Conservation (phyloP, 2,113 vertebrate species). For the Ctenomys sociabilis region DNA sequence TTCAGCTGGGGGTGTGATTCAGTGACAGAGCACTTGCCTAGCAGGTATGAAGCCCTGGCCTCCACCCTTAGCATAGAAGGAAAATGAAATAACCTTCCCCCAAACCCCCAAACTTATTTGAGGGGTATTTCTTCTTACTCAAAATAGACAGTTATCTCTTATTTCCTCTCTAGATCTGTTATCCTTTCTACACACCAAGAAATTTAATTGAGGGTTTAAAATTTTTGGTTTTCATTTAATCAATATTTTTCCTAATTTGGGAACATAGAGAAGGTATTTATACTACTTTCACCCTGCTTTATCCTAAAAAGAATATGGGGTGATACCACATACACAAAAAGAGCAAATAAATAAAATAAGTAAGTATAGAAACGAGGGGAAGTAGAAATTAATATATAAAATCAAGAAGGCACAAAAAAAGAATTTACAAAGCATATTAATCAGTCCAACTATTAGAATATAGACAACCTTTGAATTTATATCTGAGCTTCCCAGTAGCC, state of each 20-base stretch:
- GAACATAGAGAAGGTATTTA: background rate
- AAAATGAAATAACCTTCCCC: background rate
- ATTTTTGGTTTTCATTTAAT: background rate
- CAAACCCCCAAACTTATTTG: background rate
- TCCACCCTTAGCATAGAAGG: too few relatives aligned
- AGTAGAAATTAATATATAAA: background rate
- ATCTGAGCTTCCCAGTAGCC: conserved; percentile 31
- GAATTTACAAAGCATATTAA: background rate
- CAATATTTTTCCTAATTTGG: background rate
- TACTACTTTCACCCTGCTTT: background rate
- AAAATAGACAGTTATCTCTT: background rate
- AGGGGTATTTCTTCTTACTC: background rate
- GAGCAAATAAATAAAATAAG: background rate
- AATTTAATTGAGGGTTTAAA: background rate
- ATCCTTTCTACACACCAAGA: background rate
- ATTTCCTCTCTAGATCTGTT: background rate
- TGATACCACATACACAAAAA: background rate
- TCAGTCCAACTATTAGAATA: background rate
- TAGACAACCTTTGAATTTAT: background rate
- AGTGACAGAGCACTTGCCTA: background rate
- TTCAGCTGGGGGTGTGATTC: background rate
- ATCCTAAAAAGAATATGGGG: background rate
- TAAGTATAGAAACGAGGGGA: background rate
- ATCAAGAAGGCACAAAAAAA: background rate
- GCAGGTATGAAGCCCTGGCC: too few relatives aligned